Conservation (phyloP, 2,113 vertebrate genomes). For the Bufo gargarizans region DNA sequence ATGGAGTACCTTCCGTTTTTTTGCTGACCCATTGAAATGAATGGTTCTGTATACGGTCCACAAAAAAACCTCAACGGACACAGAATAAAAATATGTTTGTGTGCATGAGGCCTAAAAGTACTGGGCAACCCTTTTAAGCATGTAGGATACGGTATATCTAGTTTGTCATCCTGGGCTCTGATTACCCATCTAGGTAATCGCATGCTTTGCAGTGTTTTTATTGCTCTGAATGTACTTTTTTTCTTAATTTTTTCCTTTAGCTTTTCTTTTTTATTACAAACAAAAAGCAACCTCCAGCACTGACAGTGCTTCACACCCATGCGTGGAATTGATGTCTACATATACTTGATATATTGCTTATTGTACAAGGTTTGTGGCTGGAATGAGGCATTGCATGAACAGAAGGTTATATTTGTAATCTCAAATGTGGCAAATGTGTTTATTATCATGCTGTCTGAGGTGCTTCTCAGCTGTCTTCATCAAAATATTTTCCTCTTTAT, state of each 20-base stretch:
- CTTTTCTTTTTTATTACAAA: neutral
- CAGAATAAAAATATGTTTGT: too few species aligned
- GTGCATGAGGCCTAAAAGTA: too few species aligned
- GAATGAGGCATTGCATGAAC: slow-evolving; percentile 5
- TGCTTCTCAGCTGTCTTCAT: slow-evolving; percentile 1
- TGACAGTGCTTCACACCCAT: neutral
- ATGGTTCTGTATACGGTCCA: too few species aligned
- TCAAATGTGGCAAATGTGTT: slow-evolving; percentile 5
- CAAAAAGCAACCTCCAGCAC: neutral
- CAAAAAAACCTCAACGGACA: too few species aligned
- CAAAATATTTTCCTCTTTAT: slow-evolving; percentile 29
- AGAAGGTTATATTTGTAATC: slow-evolving; percentile 21
- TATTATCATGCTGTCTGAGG: slow-evolving; percentile 24
- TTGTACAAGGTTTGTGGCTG: slow-evolving; percentile 14
- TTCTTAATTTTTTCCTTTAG: neutral
- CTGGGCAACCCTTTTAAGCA: too few species aligned
- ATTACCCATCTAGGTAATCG: neutral
- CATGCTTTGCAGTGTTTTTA: neutral
- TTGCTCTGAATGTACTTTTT: neutral
- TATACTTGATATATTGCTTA: slow-evolving; percentile 7
- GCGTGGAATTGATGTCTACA: neutral
- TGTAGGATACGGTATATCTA: neutral
- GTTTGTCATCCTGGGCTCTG: neutral
- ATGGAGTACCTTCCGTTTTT: too few species aligned
- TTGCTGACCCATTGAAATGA: too few species aligned